phyloP scores from a whole-genome alignment of 2,113 vertebrate genomes.

The Dromaius novaehollandiae region DNA sequence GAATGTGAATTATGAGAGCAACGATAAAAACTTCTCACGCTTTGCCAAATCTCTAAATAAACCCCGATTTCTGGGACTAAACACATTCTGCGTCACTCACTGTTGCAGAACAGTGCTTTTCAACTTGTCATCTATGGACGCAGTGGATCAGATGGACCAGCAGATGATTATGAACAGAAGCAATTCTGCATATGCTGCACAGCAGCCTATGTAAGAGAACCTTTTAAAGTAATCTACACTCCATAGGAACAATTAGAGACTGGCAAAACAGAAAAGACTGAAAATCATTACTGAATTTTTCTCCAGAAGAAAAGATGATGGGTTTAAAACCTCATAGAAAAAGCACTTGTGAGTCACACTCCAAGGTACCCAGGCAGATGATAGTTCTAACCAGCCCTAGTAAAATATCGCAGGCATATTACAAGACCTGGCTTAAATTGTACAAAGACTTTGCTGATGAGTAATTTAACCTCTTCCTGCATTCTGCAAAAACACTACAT shows the following conservation, averaged over 20 bases:
- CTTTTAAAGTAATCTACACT: neutral
- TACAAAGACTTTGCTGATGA: neutral
- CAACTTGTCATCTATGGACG: neutral
- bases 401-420: too few species aligned
- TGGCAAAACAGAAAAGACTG: neutral
- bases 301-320: neutral
- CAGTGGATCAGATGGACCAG: neutral
- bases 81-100: neutral
- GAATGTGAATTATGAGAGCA: neutral
- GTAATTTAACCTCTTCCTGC: neutral
- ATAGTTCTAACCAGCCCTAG: neutral
- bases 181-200: neutral
- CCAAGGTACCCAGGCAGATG: neutral
- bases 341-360: accelerated
- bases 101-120: neutral
- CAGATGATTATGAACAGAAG: neutral
- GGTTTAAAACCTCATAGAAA: neutral
- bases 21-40: neutral
- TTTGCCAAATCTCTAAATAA: neutral
- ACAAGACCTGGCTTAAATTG: too few species aligned
- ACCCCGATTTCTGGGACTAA: neutral
- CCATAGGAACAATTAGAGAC: neutral
- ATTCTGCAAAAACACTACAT: accelerated
- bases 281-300: neutral
- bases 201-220: neutral